Base-by-base conservation (phyloP, 1,140 invertebrate genomes). In the Dreissena rostriformis region DNA sequence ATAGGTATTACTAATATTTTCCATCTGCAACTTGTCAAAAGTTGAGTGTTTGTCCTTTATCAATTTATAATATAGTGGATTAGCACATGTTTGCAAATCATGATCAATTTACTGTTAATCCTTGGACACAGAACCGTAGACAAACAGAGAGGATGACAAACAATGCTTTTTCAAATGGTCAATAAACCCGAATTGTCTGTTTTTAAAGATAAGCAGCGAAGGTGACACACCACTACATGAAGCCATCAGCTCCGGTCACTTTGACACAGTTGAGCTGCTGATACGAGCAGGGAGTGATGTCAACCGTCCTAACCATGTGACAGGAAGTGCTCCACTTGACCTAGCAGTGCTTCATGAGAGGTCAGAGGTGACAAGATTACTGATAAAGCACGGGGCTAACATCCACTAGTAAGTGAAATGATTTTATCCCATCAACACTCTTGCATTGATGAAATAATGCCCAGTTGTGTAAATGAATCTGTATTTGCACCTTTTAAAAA, bases 281-380 rank as follows among this genome's bases (percentile, higher is more conserved):
- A 6, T 86, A n/a, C 39, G 49, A 22, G 63, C 75, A 49, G 85
- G 85, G 22, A 73, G 70, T 70, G 81, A 84, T 66, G 53, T 80
- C 22, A 84, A 86, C 71, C 71, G 76, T 51, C 71, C 74, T 6
- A 86, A 86, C 70, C 66, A 66, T 51, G 49, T 80, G 39, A 70
- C 84, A n/a, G 85, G 85, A 26, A 84, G 70, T 71, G 84, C 85
- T 51, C 80, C 85, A n/a, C 63, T 86, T 17, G 82, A 84, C 29
- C 71, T 86, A 19, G 75, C 85, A 28, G 71, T 86, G 22, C 70
- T 86, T 15, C 75, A 83, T 63, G 74, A 70, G 12, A 66, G 70
- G 57, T 26, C 51, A 70, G 61, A 76, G 22, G 67, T 84, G 28
- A 81, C 84, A 12, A 14, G 26, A 17, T 57, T 51, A 24, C 68